Conservation (phyloP, 2,888 invertebrate genomes). For the Lottia gigantea region DNA sequence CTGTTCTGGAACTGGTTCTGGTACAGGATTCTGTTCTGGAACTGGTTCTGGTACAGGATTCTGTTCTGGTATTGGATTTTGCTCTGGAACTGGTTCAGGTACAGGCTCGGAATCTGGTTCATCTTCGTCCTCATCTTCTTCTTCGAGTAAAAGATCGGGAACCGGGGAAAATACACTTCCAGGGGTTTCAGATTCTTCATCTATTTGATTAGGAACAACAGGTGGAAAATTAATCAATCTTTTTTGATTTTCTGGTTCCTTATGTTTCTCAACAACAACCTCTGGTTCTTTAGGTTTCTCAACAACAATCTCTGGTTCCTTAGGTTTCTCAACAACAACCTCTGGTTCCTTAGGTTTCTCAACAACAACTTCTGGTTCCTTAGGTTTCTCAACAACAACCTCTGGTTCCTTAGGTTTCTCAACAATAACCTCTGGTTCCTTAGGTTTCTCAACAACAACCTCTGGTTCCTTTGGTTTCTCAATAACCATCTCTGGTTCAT, state of each 20-base stretch:
- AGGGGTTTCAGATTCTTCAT: not conserved
- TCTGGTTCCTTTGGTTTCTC: not conserved
- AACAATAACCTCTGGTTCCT: not conserved
- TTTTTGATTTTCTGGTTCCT: not conserved
- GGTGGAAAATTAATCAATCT: no score
- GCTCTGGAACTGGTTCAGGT: not conserved
- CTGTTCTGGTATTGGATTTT: not conserved
- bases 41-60: not conserved
- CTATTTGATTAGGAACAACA: not conserved
- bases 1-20: slow-evolving; percentile 1
- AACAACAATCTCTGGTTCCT: not conserved
- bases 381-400: not conserved
- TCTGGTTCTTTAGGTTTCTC: not conserved
- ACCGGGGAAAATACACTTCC: not conserved
- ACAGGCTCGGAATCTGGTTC: not conserved
- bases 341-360: not conserved
- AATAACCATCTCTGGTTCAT: not conserved
- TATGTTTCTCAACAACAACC: not conserved
- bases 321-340: not conserved
- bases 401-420: not conserved
- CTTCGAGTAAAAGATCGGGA: not conserved
- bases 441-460: not conserved
- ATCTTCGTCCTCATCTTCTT: not conserved
- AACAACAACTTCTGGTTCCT: slow-evolving; percentile 7
- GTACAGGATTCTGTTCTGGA: not conserved